These are phyloP conservation scores for Grus americana DNA, from an alignment of 2,113 vertebrate species.

Conservation along the genomic window DNA sequence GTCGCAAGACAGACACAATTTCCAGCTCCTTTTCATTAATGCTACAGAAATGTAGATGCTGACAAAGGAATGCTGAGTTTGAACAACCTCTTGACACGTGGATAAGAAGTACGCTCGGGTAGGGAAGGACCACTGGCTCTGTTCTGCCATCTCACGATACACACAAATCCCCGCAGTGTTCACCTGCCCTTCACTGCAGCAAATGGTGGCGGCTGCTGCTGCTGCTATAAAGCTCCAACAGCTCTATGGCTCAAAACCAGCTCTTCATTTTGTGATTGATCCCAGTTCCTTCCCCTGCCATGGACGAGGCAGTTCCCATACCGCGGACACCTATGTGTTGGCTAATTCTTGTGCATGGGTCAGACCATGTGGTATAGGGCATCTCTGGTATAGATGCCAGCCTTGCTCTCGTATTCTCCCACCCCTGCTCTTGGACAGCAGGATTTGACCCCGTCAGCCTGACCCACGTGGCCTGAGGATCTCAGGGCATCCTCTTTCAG, in stretches of 20 bases:
- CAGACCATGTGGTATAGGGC: not conserved
- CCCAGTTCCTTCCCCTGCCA: not conserved
- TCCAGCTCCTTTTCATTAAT: not conserved
- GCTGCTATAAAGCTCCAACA: not conserved
- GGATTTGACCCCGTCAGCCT: not conserved
- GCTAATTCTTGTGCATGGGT: not conserved
- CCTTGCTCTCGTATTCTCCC: not conserved
- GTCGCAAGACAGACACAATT: not conserved
- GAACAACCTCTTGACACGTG: not conserved
- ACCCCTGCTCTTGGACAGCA: not conserved
- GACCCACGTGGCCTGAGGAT: fast-evolving
- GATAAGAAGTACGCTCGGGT: not conserved
- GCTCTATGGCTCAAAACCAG: not conserved
- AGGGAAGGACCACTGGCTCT: not conserved
- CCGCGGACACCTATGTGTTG: fast-evolving
- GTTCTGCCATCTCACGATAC: not conserved
- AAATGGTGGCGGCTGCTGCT: not conserved
- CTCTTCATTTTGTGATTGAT: not conserved
- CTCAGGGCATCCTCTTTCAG: not conserved
- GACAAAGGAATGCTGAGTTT: not conserved
- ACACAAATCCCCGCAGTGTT: not conserved
- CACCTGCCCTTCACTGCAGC: not conserved
- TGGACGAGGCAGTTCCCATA: fast-evolving
- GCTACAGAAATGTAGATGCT: not conserved
- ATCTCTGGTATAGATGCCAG: fast-evolving